These are phyloP conservation scores for Phrynocephalus guinanensis DNA, from an alignment of 2,797 vertebrate genomes.

Conservation along the genomic window DNA sequence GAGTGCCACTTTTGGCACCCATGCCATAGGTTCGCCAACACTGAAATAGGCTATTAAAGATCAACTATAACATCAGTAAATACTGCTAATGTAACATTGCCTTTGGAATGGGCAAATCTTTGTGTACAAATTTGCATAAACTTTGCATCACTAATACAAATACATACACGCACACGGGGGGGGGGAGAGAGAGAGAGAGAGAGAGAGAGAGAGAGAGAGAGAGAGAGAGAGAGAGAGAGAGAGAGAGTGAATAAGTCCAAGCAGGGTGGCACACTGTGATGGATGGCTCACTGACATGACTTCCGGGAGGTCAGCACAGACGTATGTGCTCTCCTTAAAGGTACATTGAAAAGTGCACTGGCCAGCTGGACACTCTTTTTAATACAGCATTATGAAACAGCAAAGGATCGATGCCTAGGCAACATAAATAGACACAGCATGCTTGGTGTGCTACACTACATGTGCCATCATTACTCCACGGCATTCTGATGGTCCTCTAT, in stretches of 20 bases:
- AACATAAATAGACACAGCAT: background rate
- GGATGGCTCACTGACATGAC: background rate
- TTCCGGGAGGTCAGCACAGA: conserved; percentile 3
- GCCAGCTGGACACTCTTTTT: background rate
- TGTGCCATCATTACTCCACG: background rate
- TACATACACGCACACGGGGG: background rate
- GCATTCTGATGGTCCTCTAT: background rate
- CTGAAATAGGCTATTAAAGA: conserved; percentile 25
- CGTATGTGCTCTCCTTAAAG: background rate
- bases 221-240: too few relatives aligned
- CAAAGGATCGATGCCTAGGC: background rate
- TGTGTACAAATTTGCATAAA: background rate
- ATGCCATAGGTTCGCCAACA: too few relatives aligned
- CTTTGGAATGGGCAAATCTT: background rate
- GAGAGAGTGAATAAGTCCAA: too few relatives aligned
- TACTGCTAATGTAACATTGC: background rate
- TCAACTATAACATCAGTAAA: background rate
- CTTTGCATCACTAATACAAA: background rate
- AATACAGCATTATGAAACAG: background rate
- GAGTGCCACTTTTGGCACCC: too few relatives aligned
- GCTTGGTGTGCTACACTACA: background rate
- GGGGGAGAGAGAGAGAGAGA: too few relatives aligned
- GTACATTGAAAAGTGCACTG: background rate
- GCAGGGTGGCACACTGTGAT: background rate
- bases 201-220: too few relatives aligned